Base-by-base conservation (phyloP, 2,113 vertebrate genomes). In the Ariopsis seemanni region DNA sequence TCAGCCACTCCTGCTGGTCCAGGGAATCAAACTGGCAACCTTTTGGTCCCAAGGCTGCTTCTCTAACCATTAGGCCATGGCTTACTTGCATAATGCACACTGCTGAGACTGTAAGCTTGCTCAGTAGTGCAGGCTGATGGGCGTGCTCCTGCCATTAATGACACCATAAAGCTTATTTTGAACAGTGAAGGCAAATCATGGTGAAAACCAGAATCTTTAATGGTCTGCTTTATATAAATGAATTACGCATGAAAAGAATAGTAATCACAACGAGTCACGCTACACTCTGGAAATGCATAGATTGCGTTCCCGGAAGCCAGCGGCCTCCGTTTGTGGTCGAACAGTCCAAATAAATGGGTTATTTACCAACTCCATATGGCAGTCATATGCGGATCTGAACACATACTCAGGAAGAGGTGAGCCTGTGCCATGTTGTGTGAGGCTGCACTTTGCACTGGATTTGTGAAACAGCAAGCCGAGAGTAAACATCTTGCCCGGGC, bases 101-200 rank as follows among this genome's bases (percentile, higher is more conserved):
- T 57, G 27, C n/a, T 25, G n/a, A 30, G 53, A 87, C 48, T 15
- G 52, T 48, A 57, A 78, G 80, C 27, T 91, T 74, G 91, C 88
- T 85, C 78, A 85, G 93, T 89, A 91, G 88, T 20, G 67, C 52
- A 86, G 86, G 84, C 91, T 82, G 90, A 75, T 89, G 89, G 89
- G 90, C 88, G 90, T 85, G 90, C 71, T 65, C 55, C 50, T 20
- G 74, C 74, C 87, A 94, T 92, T 91, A 92, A 93, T 93, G 91
- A 91, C 90, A 93, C 89, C 89, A 91, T 93, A 93, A 94, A 94
- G 84, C 89, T 82, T 93, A 93, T 94, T 94, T 94, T 93, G 82
- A 92, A 92, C 89, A 53, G 86, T 90, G 89, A 90, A 86, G 85
- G 86, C 89, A 93, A 94, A 93, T 93, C 88, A 87, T 92, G 85